Conservation (phyloP, 2,888 invertebrate species). For the Nemurella pictetii region DNA sequence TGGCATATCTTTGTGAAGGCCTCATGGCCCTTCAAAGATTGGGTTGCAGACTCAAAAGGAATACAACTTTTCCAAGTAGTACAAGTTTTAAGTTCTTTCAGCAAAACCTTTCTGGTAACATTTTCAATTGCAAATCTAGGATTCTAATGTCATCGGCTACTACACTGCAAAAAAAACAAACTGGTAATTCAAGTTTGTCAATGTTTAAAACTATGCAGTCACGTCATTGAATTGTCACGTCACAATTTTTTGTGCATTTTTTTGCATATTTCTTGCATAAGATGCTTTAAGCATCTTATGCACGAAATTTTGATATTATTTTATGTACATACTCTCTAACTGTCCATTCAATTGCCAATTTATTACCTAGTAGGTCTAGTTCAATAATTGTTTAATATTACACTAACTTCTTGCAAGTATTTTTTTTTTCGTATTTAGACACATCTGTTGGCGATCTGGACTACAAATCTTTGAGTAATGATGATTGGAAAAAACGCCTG, state of each 20-base stretch:
- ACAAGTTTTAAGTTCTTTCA: background rate
- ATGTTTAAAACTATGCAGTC: no score
- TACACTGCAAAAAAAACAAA: background rate
- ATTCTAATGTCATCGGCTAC: background rate
- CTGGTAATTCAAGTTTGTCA: background rate
- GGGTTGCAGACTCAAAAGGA: background rate
- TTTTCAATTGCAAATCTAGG: background rate
- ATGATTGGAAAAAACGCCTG: background rate
- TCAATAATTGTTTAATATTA: background rate
- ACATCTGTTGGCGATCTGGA: background rate
- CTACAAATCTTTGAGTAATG: background rate
- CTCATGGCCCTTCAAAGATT: background rate
- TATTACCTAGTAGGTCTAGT: no score
- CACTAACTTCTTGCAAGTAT: no score
- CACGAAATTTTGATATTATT: background rate
- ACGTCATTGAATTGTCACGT: no score
- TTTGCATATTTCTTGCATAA: no score
- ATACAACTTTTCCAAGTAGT: background rate
- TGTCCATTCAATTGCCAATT: background rate
- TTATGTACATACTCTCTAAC: background rate
- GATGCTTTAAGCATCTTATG: no score
- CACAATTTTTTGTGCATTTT: no score
- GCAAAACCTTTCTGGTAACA: background rate
- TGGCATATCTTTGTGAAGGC: background rate
- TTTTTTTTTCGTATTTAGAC: no score